phyloP scores from a whole-genome alignment of 1,140 invertebrate species.

The Lepidurus couesii region DNA sequence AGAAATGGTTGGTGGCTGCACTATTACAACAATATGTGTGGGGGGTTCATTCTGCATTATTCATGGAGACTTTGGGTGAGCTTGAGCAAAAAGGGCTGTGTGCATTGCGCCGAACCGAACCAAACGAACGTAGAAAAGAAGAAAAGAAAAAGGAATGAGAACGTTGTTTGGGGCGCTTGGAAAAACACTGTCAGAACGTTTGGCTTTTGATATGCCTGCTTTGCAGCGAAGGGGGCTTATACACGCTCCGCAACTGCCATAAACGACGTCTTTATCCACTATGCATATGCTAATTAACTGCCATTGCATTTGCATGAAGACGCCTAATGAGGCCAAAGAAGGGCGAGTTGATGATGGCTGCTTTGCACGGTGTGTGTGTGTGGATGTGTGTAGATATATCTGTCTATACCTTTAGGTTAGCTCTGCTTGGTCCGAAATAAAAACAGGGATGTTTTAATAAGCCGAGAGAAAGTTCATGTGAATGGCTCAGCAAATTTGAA shows the following conservation, averaged over 20 bases:
- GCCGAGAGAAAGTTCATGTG: background rate
- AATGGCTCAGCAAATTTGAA: too few relatives aligned
- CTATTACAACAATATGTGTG: conserved; percentile 19
- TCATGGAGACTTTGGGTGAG: background rate
- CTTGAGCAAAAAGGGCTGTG: background rate
- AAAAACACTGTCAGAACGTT: background rate
- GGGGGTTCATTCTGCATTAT: conserved; percentile 6
- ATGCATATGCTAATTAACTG: conserved; percentile 22
- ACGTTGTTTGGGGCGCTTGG: too few relatives aligned
- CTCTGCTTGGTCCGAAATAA: background rate
- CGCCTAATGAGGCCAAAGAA: conserved; percentile 1
- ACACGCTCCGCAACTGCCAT: background rate
- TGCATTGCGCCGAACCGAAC: background rate
- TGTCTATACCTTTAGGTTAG: too few relatives aligned
- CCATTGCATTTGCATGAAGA: conserved; percentile 19
- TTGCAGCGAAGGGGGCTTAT: background rate
- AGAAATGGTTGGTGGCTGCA: conserved; percentile 16
- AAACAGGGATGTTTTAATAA: background rate
- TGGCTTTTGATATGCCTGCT: background rate
- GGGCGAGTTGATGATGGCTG: background rate
- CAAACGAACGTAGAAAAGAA: background rate
- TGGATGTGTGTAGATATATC: background rate
- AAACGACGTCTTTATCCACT: conserved; percentile 14
- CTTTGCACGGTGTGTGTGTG: background rate
- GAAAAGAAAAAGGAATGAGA: too few relatives aligned